Evolutionary conservation across 2,113 vertebrate genomes (phyloP).

Genomic region (Sebastes fasciatus): DNA sequence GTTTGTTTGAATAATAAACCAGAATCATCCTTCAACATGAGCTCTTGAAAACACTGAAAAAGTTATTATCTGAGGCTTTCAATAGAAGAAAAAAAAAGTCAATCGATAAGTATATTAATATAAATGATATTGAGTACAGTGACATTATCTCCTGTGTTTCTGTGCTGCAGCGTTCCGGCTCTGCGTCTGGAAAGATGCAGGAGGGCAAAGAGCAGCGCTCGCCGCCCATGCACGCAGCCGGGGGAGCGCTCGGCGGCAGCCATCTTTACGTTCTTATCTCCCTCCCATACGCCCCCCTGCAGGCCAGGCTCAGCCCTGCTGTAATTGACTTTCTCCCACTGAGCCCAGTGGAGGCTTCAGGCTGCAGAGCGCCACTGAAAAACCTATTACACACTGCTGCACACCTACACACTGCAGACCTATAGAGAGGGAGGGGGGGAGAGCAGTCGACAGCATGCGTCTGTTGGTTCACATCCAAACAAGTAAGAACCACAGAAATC

Average conservation of each 20-base stretch:
- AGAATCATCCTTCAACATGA: background rate
- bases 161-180: constrained; percentile 30
- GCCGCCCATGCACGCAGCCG: constrained; percentile 60
- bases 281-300: constrained; percentile 65
- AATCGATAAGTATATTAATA: background rate
- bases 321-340: constrained; percentile 79
- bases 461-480: constrained; percentile 65
- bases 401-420: constrained; percentile 73
- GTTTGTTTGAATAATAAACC: background rate
- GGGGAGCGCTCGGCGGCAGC: constrained; percentile 55
- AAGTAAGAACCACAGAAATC: constrained; percentile 54
- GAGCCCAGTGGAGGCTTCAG: constrained; percentile 65
- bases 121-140: background rate
- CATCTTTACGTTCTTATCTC: constrained; percentile 73
- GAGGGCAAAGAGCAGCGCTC: constrained; percentile 65
- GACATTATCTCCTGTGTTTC: constrained; percentile 3
- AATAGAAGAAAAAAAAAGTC: background rate
- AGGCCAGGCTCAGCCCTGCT: constrained; percentile 72
- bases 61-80: background rate
- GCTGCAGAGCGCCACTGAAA: constrained; percentile 65
- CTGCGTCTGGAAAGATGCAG: constrained; percentile 50
- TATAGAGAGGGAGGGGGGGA: constrained; percentile 24
- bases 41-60: background rate
- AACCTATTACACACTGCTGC: constrained; percentile 70
- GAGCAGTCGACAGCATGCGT: constrained; percentile 44